Evolutionary conservation across 92 coral and sea anemone genomes (phyloP).

Genomic region (Palythoa grandis): DNA sequence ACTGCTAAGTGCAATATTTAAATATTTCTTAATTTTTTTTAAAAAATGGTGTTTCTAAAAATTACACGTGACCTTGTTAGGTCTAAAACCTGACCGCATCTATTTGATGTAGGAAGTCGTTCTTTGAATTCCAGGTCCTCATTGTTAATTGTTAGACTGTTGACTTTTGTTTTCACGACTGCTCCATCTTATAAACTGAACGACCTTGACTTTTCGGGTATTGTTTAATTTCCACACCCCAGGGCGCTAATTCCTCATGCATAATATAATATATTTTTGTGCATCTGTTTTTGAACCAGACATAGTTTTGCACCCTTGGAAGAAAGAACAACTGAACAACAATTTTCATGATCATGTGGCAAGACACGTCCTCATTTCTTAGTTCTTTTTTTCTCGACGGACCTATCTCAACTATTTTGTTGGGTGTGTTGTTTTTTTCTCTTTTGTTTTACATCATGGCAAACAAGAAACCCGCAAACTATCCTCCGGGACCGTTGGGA

Average conservation of each 20-base stretch:
- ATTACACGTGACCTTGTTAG: too few species aligned
- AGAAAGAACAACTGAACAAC: background rate
- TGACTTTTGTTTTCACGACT: background rate
- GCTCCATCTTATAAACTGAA: background rate
- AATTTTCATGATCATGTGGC: background rate
- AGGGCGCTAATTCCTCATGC: background rate
- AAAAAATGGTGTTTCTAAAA: background rate
- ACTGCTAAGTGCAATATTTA: background rate
- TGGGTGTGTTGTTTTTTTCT: slow-evolving; percentile 11
- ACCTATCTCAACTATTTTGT: slow-evolving; percentile 1
- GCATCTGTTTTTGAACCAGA: slow-evolving; percentile 20
- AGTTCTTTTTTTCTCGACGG: slow-evolving; percentile 16
- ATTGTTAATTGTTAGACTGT: background rate
- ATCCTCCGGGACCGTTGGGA: slow-evolving; percentile 81
- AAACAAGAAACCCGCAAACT: slow-evolving; percentile 38
- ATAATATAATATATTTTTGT: slow-evolving; percentile 5
- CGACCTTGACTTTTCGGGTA: slow-evolving; percentile 36
- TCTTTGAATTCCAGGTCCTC: background rate
- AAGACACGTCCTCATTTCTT: background rate
- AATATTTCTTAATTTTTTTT: background rate
- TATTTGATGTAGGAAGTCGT: background rate
- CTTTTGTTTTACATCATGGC: slow-evolving; percentile 17
- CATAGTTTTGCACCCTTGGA: background rate
- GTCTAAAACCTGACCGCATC: background rate
- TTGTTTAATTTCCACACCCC: background rate